Base-by-base conservation (phyloP, 2,888 invertebrate genomes). In the Camptogramma bilineatum region DNA sequence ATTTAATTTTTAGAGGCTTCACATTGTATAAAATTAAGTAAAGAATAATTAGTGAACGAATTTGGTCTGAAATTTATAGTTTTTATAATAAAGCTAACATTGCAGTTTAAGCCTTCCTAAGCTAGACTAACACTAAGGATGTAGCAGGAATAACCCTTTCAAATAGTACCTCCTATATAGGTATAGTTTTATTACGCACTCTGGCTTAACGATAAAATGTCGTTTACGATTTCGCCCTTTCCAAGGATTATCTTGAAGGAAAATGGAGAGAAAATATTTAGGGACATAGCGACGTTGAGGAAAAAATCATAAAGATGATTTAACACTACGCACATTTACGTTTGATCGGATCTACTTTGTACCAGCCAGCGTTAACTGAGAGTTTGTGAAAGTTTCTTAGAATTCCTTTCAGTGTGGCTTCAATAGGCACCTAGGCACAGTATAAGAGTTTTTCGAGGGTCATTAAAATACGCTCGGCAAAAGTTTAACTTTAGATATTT, bases 251-350 rank as follows among this genome's bases (percentile, higher is more conserved):
- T 19, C 56, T 21, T 34, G 34, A 50, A 57, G 13, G 39, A 50
- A 57, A 57, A 44, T 44, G 44, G 4, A 44, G 44, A 16, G 7
- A 44, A 44, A 44, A 44, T 44, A 44, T 44, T 44, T 44, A 17
- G 44, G 44, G 17, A 57, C 18, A 58, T 24, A 16, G 39, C 17
- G 31, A 2, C 44, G 19, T 56, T 48, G 39, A 58, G 28, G 51
- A 52, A 52, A 59, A 52, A 59, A 59, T 46, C 52, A 59, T 52
- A 46, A 59, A 34, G 59, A 52, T 47, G 59, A 52, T 59, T 59
- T 59, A 58, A 51, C 52, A 44, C 31, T 46, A 44, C 52, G 46
- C 52, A 53, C 39, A 18, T 63, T 63, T 53, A 46, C 39, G 42
- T 19, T 53, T 57, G 18, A 13, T 57, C 47, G 13, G 34, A 56